phyloP scores from a whole-genome alignment of 2,888 invertebrate species.

The Tromatobia lineatoria region DNA sequence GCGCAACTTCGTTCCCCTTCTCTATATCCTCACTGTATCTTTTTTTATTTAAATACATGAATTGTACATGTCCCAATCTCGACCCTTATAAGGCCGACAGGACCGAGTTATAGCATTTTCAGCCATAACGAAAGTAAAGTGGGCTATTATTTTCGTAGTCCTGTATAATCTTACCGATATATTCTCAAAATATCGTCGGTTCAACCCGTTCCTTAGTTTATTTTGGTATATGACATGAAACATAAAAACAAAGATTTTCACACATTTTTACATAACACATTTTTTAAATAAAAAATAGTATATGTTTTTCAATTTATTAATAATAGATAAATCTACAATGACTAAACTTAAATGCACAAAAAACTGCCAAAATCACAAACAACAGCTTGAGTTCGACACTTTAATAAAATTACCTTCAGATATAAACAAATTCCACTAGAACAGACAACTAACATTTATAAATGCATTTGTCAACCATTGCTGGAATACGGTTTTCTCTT shows the following conservation, averaged over 20 bases:
- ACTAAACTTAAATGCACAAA: too few relatives aligned
- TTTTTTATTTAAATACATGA: slow-evolving; percentile 18
- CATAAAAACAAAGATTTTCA: background rate
- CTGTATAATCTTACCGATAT: background rate
- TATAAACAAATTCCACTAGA: too few relatives aligned
- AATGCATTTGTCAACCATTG: too few relatives aligned
- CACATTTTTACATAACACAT: too few relatives aligned
- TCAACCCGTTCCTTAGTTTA: background rate
- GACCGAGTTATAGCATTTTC: slow-evolving; percentile 6
- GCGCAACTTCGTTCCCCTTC: slow-evolving; percentile 18
- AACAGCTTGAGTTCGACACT: too few relatives aligned
- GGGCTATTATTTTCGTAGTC: slow-evolving; percentile 20
- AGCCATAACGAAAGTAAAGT: slow-evolving; percentile 9
- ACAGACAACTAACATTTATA: too few relatives aligned
- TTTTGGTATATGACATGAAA: background rate
- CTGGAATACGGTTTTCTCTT: too few relatives aligned
- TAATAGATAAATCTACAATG: too few relatives aligned
- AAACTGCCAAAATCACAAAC: too few relatives aligned
- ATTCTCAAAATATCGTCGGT: background rate
- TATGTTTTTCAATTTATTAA: too few relatives aligned
- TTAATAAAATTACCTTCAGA: too few relatives aligned
- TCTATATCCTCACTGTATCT: slow-evolving; percentile 4
- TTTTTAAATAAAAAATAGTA: too few relatives aligned
- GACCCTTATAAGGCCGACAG: slow-evolving; percentile 1
- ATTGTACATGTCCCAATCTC: background rate